These are phyloP conservation scores for Gopherus evgoodei DNA, from an alignment of 2,113 vertebrate genomes.

Conservation along the genomic window DNA sequence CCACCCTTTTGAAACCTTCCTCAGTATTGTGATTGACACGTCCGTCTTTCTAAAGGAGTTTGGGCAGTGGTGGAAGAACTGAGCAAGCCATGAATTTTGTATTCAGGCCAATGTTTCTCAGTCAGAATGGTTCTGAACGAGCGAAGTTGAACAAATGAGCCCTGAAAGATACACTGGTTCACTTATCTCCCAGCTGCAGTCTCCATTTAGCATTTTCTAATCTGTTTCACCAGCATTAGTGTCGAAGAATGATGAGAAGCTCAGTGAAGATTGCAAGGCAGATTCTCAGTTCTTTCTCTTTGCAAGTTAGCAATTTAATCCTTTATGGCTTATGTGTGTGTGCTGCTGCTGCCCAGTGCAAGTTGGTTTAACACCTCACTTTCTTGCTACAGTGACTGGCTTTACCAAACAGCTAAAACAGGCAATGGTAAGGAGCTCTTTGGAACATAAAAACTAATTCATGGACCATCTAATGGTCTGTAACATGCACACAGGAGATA, in stretches of 20 bases:
- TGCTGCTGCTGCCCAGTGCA: not conserved
- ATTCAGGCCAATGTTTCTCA: constrained; percentile 33
- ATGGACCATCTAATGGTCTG: not conserved
- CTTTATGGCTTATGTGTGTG: not conserved
- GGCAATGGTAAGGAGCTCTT: not conserved
- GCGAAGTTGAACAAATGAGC: constrained; percentile 51
- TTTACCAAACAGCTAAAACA: not conserved
- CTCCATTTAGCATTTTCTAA: constrained; percentile 60
- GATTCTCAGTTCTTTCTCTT: constrained; percentile 24
- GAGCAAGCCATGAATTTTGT: not conserved
- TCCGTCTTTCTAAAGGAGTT: not conserved
- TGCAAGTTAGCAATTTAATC: constrained; percentile 49
- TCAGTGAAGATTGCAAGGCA: constrained; percentile 20
- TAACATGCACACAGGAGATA: not conserved
- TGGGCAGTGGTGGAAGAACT: not conserved
- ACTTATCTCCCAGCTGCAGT: constrained; percentile 61
- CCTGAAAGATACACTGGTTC: constrained; percentile 36
- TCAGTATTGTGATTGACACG: not conserved
- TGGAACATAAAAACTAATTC: not conserved
- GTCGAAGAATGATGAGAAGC: not conserved
- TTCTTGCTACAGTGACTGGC: not conserved
- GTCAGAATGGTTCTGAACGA: constrained; percentile 40
- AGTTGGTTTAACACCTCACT: not conserved
- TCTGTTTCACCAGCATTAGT: constrained; percentile 53
- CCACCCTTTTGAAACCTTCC: not conserved